Base-by-base conservation (phyloP, 2,888 invertebrate species). In the Acleris emargana region DNA sequence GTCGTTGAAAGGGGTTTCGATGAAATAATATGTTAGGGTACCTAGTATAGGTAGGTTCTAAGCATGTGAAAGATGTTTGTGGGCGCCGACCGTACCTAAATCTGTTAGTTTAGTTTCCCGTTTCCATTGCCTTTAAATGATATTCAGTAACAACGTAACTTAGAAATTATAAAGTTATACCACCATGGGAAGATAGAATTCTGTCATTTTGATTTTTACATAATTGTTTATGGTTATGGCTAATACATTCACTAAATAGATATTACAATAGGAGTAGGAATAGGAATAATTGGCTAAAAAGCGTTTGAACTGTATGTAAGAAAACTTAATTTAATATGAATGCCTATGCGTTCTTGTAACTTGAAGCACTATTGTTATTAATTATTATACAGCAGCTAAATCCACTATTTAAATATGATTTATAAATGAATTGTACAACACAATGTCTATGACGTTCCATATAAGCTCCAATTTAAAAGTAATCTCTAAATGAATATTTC, bases 151-250 rank as follows among this genome's bases (percentile, higher is more conserved):
- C 11, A 11, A 9, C 11, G 38, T 38, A 13, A 38, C 38, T 13
- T 1, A 20, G 16, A 57, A 45, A 57, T 45, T 45, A 25, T 55
- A 28, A 9, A 47, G 9, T 49, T 45, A 17, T 50, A 66, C 57
- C 64, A 60, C 60, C 61, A 57, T 55, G 47, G 57, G 61, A 60
- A 57, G 66, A 53, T 58, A 47, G 22, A 51, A 22, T 20, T 42
- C 17, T 64, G 53, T 55, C 43, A 53, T 47, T 60, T 55, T 50
- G 25, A 9, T 59, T 55, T 60, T 42, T 61, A 61, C 55, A 66
- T 66, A 57, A 57, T 61, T 51, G 45, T 52, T 38, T 49, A 47
- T 55, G 38, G 52, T 38, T 49, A 47, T 55, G 38, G 52, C 57
- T 51, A 61, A 55, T 66, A 43, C 47, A 55, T 25, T 25, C 25